Evolutionary conservation across 2,113 vertebrate species (phyloP).

Genomic region (Centropristis striata): DNA sequence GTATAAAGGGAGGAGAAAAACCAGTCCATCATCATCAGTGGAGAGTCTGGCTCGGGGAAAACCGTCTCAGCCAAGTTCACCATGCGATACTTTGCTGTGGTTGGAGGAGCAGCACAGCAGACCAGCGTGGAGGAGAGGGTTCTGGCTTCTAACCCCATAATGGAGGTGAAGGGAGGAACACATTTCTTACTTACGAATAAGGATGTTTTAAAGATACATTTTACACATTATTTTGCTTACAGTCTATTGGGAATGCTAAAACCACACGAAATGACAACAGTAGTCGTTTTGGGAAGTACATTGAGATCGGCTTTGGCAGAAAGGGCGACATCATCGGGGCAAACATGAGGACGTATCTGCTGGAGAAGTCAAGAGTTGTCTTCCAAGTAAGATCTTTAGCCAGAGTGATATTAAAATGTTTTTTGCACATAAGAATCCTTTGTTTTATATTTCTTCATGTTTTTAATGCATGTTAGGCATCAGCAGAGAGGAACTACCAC

Average conservation of each 20-base stretch:
- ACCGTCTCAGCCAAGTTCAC: conserved; percentile 87
- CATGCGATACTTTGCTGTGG: conserved; percentile 88
- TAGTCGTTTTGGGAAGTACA: conserved; percentile 89
- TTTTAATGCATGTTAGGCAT: conserved; percentile 65
- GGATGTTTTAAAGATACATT: no score
- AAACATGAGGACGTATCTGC: conserved; percentile 87
- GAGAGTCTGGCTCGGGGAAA: conserved; percentile 88
- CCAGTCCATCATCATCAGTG: conserved; percentile 89
- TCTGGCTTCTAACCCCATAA: conserved; percentile 87
- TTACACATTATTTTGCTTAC: not conserved
- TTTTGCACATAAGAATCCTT: not conserved
- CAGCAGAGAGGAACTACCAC: conserved; percentile 87
- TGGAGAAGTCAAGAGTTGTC: conserved; percentile 89
- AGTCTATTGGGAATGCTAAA: conserved; percentile 90
- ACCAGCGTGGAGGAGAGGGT: conserved; percentile 86
- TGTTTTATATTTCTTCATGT: not conserved
- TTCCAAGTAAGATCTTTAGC: conserved; percentile 81
- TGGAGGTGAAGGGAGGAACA: conserved; percentile 80
- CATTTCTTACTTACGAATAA: not conserved
- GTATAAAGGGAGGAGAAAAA: conserved; percentile 83
- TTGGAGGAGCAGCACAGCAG: conserved; percentile 85
- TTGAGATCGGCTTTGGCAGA: conserved; percentile 85
- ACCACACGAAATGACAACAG: conserved; percentile 89
- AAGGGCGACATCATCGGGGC: conserved; percentile 84
- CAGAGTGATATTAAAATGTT: not conserved